A percentile compares a stretch with the other conserved stretches of the same genome.
phyloP scores from a whole-genome alignment of 2,797 vertebrate genomes.

The Decapterus maruadsi region DNA sequence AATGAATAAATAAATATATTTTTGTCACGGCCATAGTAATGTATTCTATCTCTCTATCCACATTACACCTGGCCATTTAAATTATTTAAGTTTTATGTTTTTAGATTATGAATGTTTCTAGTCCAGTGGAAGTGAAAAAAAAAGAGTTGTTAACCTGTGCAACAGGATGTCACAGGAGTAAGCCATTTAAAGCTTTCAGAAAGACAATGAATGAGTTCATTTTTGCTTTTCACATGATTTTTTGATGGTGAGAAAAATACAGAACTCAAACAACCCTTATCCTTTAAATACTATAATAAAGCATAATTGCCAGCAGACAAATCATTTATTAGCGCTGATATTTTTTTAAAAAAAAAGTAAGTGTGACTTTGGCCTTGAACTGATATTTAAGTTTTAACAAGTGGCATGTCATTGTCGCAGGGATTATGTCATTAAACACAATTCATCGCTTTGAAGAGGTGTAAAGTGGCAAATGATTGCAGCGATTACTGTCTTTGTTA shows the following conservation, averaged over 20 bases:
- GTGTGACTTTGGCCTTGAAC: not conserved
- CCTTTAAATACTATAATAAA: not conserved
- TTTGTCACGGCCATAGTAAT: not conserved
- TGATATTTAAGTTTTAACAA: conserved; percentile 12
- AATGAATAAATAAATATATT: not conserved
- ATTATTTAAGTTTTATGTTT: not conserved
- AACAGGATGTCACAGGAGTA: not conserved
- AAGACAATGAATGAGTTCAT: not conserved
- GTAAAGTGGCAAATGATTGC: conserved; percentile 19
- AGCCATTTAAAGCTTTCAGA: not conserved
- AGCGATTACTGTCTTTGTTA: conserved; percentile 29
- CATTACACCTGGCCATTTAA: not conserved
- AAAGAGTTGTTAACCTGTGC: not conserved
- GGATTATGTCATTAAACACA: conserved; percentile 28
- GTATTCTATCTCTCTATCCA: not conserved
- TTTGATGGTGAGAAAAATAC: not conserved
- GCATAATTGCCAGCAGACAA: not conserved
- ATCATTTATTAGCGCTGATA: not conserved
- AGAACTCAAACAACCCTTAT: not conserved
- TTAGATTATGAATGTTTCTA: not conserved
- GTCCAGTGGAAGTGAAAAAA: not conserved
- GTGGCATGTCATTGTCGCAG: not conserved
- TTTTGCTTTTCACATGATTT: not conserved
- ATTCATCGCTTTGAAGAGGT: conserved; percentile 14
- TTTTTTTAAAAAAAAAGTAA: not conserved